Percentiles rank a stretch among this genome's conserved stretches.
Conservation (phyloP, 2,888 invertebrate genomes). For the Oxytorus armatus region DNA sequence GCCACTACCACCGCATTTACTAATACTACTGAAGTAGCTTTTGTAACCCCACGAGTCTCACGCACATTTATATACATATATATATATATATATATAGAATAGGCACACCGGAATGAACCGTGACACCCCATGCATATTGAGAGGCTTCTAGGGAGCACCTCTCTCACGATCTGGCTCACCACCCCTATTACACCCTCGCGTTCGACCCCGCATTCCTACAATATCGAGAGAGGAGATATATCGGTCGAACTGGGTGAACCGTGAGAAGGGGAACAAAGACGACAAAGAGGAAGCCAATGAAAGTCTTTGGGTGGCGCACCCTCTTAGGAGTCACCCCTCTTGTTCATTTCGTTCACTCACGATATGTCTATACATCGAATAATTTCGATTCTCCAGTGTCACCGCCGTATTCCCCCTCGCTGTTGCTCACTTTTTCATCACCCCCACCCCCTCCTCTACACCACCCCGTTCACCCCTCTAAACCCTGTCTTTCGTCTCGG, state of each 20-base stretch:
- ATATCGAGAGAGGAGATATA: neutral
- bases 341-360: neutral
- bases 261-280: neutral
- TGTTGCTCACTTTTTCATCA: constrained; percentile 45
- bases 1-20: neutral
- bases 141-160: constrained; percentile 44
- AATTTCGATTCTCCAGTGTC: constrained; percentile 3
- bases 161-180: constrained; percentile 10
- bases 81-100: neutral
- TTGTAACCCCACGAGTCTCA: constrained; percentile 1
- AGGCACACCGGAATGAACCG: constrained; percentile 57
- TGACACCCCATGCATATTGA: constrained; percentile 66
- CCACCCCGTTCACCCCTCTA: constrained; percentile 5
- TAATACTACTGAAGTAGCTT: neutral
- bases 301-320: neutral
- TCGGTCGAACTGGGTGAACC: no score
- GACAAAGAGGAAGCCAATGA: constrained; percentile 11
- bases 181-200: neutral
- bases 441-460: constrained; percentile 5
- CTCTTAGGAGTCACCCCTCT: constrained; percentile 1
- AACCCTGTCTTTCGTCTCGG: neutral
- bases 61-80: neutral
- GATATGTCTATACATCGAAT: constrained; percentile 19
- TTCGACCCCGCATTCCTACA: constrained; percentile 7
- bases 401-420: constrained; percentile 9